Conservation (phyloP, 2,797 vertebrate species). For the Anomalospiza imberbis region DNA sequence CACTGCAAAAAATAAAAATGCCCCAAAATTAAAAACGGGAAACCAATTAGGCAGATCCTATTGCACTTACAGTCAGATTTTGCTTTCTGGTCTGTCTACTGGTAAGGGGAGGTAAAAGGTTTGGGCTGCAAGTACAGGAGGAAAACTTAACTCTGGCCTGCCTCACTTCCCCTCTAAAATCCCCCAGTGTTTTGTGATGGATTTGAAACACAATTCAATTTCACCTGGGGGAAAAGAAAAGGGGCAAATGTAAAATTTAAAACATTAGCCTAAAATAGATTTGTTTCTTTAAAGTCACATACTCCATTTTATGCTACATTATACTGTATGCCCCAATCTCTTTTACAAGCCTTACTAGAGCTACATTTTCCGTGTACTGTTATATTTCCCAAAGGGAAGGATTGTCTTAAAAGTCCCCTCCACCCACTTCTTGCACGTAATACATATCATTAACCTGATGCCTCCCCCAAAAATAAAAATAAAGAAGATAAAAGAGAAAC, state of each 20-base stretch:
- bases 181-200: not conserved
- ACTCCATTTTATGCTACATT: conserved; percentile 66
- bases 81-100: not conserved
- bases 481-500: not conserved
- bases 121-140: not conserved
- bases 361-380: not conserved
- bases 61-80: not conserved
- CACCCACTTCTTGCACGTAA: not conserved
- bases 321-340: conserved; percentile 65
- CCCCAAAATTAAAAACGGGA: not conserved
- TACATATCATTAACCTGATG: not conserved
- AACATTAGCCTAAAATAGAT: conserved; percentile 57
- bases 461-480: not conserved
- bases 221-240: conserved; percentile 19
- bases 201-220: conserved; percentile 33
- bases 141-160: conserved; percentile 15
- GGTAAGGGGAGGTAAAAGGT: not conserved
- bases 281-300: conserved; percentile 49
- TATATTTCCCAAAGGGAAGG: conserved; percentile 51
- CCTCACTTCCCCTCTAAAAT: conserved; percentile 26
- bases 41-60: not conserved
- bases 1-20: not conserved
- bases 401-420: not conserved
- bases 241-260: conserved; percentile 37
- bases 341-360: conserved; percentile 45